Conservation (phyloP, 64 coral and sea anemone species). For the Trachythela sp. region DNA sequence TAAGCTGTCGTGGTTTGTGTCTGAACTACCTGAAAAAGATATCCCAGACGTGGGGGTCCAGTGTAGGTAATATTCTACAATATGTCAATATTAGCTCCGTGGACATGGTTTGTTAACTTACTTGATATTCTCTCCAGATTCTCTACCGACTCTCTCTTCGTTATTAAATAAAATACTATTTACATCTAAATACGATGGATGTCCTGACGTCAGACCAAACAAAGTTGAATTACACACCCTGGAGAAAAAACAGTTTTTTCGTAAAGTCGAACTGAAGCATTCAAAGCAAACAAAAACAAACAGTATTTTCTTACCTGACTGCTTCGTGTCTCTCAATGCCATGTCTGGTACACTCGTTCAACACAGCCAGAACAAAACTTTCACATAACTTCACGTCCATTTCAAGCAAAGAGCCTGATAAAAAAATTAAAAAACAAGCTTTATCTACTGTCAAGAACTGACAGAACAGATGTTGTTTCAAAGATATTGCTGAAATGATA, state of each 20-base stretch:
- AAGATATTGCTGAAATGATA: no score
- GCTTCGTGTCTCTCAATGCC: neutral
- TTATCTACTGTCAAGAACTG: neutral
- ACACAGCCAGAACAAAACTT: neutral
- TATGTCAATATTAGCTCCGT: no score
- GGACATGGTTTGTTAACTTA: no score
- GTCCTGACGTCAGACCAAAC: neutral
- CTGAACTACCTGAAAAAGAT: no score
- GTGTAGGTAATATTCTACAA: no score
- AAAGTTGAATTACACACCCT: neutral
- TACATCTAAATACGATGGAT: neutral
- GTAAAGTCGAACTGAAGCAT: neutral
- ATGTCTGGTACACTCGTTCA: neutral
- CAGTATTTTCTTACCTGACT: neutral
- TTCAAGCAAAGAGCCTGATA: neutral
- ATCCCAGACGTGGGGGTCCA: no score
- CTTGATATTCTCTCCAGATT: no score
- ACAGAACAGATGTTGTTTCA: neutral
- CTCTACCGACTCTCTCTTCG: neutral
- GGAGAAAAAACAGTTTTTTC: neutral
- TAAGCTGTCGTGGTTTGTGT: no score
- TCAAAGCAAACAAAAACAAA: neutral
- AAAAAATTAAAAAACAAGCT: neutral
- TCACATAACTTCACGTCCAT: neutral
- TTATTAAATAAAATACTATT: neutral